Base-by-base conservation (phyloP, 2,113 vertebrate species). In the Peromyscus leucopus region DNA sequence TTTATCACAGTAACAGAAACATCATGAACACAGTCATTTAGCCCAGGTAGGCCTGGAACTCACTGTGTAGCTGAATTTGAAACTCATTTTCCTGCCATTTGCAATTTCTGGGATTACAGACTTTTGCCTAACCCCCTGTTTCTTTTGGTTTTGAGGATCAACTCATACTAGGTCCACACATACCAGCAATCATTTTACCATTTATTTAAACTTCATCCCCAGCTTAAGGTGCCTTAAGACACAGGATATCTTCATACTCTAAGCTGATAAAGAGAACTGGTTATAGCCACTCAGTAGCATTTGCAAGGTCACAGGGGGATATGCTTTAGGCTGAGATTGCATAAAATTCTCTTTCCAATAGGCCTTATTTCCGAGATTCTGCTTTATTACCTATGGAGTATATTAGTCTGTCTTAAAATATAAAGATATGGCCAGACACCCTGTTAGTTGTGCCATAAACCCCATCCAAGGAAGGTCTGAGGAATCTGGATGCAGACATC, bases 241-340 rank as follows among this genome's bases (percentile, higher is more conserved):
- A n/a, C 2, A 15, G 2, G 0, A 0, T 48, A 21, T 24, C 5
- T 36, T 61, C 46, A 46, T 7, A 42, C 3, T 16, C 24, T 89
- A 21, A 80, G 21, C 28, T 48, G 57, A 46, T 74, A 90, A 83
- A 26, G 3, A 17, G 24, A 92, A n/a, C 22, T 11, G 51, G 16
- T 57, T 11, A 55, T 17, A 57, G 7, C 6, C 7, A 80, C 13
- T 4, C 28, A 36, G 16, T 3, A 51, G 46, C 28, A 55, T 79
- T 48, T 55, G 46, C 76, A 28, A 36, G 21, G 39, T 76, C 69
- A 84, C 39, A 24, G 42, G 31, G 13, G 3, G 46, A 2, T 57
- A 19, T 1, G 12, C 2, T 15, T 59, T 26, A 31, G 16, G 19
- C 22, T 79, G 46, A 9, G 9, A 33, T 11, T 22, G 5, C 16